Conservation (phyloP, 2,888 invertebrate genomes). For the Polymixis lichenea region DNA sequence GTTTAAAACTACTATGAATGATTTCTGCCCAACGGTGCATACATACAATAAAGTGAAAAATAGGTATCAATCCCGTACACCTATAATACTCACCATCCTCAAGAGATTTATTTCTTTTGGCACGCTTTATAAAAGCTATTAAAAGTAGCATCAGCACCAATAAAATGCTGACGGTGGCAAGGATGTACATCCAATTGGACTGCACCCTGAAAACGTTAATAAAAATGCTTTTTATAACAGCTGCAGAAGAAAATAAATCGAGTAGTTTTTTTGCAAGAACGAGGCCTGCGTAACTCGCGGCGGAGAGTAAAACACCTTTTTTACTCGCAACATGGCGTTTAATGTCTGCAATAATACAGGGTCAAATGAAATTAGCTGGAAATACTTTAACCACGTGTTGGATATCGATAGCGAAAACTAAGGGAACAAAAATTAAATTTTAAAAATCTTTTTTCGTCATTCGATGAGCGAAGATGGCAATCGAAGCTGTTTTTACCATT, state of each 20-base stretch:
- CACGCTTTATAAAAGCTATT: not conserved
- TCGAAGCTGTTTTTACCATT: too few species aligned
- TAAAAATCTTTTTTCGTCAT: too few species aligned
- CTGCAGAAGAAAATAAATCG: not conserved
- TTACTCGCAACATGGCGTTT: not conserved
- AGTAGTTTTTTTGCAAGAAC: not conserved
- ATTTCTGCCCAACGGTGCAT: not conserved
- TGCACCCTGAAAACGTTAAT: slow-evolving; percentile 33
- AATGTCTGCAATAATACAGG: not conserved
- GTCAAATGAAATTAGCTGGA: too few species aligned
- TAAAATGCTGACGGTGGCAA: slow-evolving; percentile 1
- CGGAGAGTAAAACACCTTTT: not conserved
- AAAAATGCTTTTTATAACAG: not conserved
- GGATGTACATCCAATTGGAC: slow-evolving; percentile 41
- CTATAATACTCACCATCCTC: slow-evolving; percentile 4
- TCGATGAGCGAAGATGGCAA: too few species aligned
- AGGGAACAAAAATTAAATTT: too few species aligned
- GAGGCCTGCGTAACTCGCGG: not conserved
- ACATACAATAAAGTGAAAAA: not conserved
- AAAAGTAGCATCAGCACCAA: not conserved
- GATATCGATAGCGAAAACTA: too few species aligned
- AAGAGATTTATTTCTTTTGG: slow-evolving; percentile 18
- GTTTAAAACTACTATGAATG: not conserved
- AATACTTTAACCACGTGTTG: too few species aligned
- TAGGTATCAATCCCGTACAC: not conserved